These are phyloP conservation scores for Sebastes taczanowskii DNA, from an alignment of 2,797 vertebrate species.

Conservation along the genomic window DNA sequence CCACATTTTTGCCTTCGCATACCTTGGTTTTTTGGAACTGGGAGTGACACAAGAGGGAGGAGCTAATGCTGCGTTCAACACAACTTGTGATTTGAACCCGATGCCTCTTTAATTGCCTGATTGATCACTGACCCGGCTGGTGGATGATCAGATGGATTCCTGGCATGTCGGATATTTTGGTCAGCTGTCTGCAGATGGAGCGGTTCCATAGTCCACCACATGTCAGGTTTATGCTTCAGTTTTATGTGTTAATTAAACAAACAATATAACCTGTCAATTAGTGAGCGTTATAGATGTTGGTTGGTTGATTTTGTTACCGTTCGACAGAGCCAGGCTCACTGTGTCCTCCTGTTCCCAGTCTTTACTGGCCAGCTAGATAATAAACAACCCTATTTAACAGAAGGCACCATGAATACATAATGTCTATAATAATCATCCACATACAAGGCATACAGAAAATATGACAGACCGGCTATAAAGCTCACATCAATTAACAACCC, in stretches of 20 bases:
- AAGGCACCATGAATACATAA: not conserved
- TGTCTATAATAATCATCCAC: not conserved
- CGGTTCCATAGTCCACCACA: not conserved
- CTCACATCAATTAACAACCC: not conserved
- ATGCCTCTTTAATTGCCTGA: not conserved
- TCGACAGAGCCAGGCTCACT: not conserved
- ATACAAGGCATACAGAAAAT: not conserved
- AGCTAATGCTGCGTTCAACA: too few species aligned
- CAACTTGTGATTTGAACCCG: too few species aligned
- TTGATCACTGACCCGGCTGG: not conserved
- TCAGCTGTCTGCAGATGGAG: not conserved
- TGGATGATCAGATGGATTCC: not conserved
- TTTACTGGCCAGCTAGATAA: not conserved
- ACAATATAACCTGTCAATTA: not conserved
- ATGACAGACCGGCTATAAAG: not conserved
- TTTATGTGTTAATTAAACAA: not conserved
- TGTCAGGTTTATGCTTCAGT: not conserved
- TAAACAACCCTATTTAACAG: not conserved
- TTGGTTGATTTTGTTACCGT: not conserved
- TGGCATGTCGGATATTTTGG: not conserved
- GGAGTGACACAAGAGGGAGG: too few species aligned
- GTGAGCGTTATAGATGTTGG: not conserved
- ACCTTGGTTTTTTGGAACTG: too few species aligned
- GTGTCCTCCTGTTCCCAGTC: not conserved
- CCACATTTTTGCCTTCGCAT: too few species aligned